Evolutionary conservation across 1,140 invertebrate species (phyloP).

Genomic region (Bombus waltoni): DNA sequence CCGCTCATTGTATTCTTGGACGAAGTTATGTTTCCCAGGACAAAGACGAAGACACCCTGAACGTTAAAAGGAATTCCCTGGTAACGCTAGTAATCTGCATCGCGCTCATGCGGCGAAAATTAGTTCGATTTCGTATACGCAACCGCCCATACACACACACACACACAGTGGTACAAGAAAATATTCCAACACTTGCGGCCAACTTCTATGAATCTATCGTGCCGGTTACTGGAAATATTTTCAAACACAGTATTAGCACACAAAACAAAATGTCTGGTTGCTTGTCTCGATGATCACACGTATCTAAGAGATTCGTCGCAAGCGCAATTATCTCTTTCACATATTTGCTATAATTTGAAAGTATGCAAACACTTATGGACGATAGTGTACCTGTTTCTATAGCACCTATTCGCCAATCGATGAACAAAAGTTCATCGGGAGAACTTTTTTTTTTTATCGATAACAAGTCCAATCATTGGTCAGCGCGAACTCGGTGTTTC

Average conservation of each 20-base stretch:
- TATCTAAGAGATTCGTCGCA: no score
- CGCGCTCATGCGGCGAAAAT: neutral
- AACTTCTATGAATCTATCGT: neutral
- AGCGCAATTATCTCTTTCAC: no score
- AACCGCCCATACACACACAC: no score
- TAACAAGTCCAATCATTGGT: neutral
- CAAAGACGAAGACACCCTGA: conserved; percentile 34
- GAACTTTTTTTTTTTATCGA: neutral
- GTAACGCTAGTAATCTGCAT: neutral
- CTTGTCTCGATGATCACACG: no score
- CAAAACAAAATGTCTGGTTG: no score
- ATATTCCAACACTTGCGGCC: neutral
- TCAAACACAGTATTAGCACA: no score
- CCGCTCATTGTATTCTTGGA: conserved; percentile 74
- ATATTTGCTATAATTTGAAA: no score
- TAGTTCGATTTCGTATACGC: neutral
- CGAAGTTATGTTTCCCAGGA: conserved; percentile 61
- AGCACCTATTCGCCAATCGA: neutral
- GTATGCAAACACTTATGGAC: no score
- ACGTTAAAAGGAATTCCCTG: conserved; percentile 31
- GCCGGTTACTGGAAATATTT: no score
- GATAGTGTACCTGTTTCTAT: no score
- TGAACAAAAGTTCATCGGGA: neutral
- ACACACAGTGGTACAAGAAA: neutral
- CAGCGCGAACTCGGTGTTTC: neutral